phyloP scores from a whole-genome alignment of 1,140 invertebrate genomes.

The Eriosoma lanigerum region DNA sequence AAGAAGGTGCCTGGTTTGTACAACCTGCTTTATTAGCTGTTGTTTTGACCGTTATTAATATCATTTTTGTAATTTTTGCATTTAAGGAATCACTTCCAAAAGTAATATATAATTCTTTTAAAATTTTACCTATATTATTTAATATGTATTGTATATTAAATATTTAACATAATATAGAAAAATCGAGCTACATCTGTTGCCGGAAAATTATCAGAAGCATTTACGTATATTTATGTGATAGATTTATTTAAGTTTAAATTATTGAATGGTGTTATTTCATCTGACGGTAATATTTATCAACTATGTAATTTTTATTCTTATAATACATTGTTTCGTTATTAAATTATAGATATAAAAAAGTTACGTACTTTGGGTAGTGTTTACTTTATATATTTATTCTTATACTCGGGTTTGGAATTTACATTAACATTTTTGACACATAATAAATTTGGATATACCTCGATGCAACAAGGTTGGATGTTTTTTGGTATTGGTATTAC shows the following conservation, averaged over 20 bases:
- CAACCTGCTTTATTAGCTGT: slow-evolving; percentile 86
- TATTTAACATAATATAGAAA: slow-evolving; percentile 61
- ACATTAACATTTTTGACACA: slow-evolving; percentile 96
- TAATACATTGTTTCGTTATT: slow-evolving; percentile 45
- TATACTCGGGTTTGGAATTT: slow-evolving; percentile 97
- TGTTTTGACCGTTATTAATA: slow-evolving; percentile 73
- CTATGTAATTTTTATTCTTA: slow-evolving; percentile 2
- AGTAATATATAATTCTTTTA: slow-evolving; percentile 59
- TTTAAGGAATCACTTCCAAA: slow-evolving; percentile 85
- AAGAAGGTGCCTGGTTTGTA: slow-evolving; percentile 73
- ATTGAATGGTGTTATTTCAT: slow-evolving; percentile 63
- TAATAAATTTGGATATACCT: slow-evolving; percentile 85
- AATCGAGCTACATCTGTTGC: slow-evolving; percentile 68
- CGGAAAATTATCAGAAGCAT: slow-evolving; percentile 70
- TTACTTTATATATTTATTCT: slow-evolving; percentile 94
- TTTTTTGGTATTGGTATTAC: slow-evolving; percentile 89
- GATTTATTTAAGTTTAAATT: slow-evolving; percentile 71
- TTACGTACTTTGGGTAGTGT: slow-evolving; percentile 77
- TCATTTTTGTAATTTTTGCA: slow-evolving; percentile 73
- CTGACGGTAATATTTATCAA: slow-evolving; percentile 53
- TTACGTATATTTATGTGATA: slow-evolving; percentile 72
- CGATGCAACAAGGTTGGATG: slow-evolving; percentile 97
- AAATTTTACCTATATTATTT: background rate
- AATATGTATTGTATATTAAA: no score
- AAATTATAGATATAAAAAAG: slow-evolving; percentile 63